A percentile compares a stretch with the other conserved stretches of the same genome.
These are phyloP conservation scores for Oxytorus armatus DNA, from an alignment of 2,888 invertebrate genomes.

Conservation along the genomic window DNA sequence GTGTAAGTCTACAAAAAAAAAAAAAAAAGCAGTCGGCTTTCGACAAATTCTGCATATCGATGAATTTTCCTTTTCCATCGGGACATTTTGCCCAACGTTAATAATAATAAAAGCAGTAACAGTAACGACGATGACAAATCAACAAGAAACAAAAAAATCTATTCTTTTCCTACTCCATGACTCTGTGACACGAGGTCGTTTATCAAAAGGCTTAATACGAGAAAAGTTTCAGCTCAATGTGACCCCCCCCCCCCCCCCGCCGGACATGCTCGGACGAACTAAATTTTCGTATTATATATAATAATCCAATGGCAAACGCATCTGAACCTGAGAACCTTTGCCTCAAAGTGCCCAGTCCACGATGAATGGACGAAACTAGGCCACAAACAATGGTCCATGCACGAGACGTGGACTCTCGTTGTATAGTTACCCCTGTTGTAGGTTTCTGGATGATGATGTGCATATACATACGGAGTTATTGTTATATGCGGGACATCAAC, in stretches of 20 bases:
- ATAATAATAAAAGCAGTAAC: not conserved
- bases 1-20: too few relatives aligned
- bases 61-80: not conserved
- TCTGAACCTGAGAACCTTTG: slow-evolving; percentile 62
- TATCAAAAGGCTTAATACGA: slow-evolving; percentile 35
- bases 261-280: slow-evolving; percentile 31
- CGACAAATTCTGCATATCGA: too few relatives aligned
- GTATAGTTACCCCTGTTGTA: too few relatives aligned
- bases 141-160: not conserved
- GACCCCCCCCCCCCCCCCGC: too few relatives aligned
- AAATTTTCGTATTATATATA: slow-evolving; percentile 18
- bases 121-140: not conserved
- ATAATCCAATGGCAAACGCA: slow-evolving; percentile 37
- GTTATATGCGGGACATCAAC: slow-evolving; percentile 50
- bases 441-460: slow-evolving; percentile 6
- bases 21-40: too few relatives aligned
- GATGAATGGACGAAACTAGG: slow-evolving; percentile 78
- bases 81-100: not conserved
- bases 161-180: not conserved
- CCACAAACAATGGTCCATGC: slow-evolving; percentile 77
- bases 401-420: slow-evolving; percentile 69
- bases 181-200: slow-evolving; percentile 7
- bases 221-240: slow-evolving; percentile 33
- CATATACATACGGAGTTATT: slow-evolving; percentile 28
- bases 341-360: slow-evolving; percentile 51